Percentiles rank a stretch among this genome's conserved stretches.
phyloP scores from a whole-genome alignment of 2,113 vertebrate genomes.

The Hiodon tergisus region DNA sequence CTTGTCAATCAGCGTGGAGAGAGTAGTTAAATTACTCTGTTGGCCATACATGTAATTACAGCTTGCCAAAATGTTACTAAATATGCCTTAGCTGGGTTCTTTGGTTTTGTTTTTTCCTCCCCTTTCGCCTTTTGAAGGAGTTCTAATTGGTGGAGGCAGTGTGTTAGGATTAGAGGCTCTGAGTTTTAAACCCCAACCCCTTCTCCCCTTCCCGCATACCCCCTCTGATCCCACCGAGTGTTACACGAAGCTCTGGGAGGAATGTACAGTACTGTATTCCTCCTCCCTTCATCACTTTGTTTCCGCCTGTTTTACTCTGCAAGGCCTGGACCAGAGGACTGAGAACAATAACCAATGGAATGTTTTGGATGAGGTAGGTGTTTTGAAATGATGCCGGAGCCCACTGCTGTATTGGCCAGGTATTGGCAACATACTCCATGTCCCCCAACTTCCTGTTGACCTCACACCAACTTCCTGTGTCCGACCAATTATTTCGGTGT shows the following conservation, averaged over 20 bases:
- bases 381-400: no score
- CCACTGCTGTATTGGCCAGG: no score
- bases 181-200: slow-evolving; percentile 59
- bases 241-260: neutral
- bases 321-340: no score
- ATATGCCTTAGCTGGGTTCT: slow-evolving; percentile 65
- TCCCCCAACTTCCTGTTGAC: no score
- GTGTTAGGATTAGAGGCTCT: slow-evolving; percentile 71
- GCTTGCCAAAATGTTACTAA: slow-evolving; percentile 73
- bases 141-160: slow-evolving; percentile 70
- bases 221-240: slow-evolving; percentile 18
- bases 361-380: no score
- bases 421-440: no score
- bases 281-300: neutral
- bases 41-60: slow-evolving; percentile 73
- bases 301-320: no score
- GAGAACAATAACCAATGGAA: no score
- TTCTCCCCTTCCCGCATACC: slow-evolving; percentile 33
- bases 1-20: slow-evolving; percentile 67
- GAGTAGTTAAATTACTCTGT: slow-evolving; percentile 71
- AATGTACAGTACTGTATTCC: neutral
- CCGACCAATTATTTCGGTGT: no score
- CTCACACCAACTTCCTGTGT: no score
- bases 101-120: slow-evolving; percentile 73
- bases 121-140: slow-evolving; percentile 64